Conservation (phyloP, 2,113 vertebrate genomes). For the Mus pahari region DNA sequence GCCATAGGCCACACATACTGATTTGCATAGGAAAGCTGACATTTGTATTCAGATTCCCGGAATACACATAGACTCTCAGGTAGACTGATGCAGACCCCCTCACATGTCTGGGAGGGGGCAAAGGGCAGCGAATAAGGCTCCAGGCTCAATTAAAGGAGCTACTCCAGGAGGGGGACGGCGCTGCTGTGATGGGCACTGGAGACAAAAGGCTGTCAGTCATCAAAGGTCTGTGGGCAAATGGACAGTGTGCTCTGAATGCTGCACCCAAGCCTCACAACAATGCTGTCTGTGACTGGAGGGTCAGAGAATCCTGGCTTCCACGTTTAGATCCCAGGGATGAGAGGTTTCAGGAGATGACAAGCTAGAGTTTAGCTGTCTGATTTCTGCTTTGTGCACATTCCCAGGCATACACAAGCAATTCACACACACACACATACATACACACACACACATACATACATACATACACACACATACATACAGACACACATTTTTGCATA, state of each 20-base stretch:
- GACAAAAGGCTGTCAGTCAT: not conserved
- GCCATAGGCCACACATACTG: not conserved
- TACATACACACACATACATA: rapidly evolving
- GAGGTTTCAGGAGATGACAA: not conserved
- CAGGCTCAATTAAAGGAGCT: no score
- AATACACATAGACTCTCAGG: not conserved
- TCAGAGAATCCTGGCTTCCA: not conserved
- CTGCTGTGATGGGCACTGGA: rapidly evolving
- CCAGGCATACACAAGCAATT: rapidly evolving
- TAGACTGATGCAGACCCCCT: not conserved
- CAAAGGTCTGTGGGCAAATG: not conserved
- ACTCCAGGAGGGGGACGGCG: rapidly evolving
- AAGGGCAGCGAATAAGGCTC: not conserved
- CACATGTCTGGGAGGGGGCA: not conserved
- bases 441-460: rapidly evolving
- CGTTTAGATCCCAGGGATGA: no score
- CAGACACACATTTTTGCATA: rapidly evolving
- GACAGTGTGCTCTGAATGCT: not conserved
- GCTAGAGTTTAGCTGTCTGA: not conserved
- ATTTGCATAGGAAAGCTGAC: not conserved
- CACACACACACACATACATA: rapidly evolving
- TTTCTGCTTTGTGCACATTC: not conserved
- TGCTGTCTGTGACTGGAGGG: not conserved
- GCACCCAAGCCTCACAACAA: not conserved
- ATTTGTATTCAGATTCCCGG: not conserved